phyloP scores from a whole-genome alignment of 2,113 vertebrate genomes.

The Tichodroma muraria region DNA sequence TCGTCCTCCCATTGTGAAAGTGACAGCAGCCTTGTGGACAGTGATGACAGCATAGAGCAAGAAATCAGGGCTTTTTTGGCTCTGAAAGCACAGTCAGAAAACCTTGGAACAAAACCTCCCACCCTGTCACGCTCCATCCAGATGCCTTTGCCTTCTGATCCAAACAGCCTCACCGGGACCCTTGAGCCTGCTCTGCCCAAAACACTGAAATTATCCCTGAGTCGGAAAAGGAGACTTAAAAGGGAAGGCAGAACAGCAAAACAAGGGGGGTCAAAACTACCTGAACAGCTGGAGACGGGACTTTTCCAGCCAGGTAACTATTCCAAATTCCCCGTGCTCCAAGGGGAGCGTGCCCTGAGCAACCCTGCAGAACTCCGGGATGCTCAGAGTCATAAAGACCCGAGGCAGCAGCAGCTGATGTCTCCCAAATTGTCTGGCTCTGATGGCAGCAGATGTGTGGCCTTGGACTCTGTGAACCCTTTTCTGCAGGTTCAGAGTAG shows the following conservation, averaged over 20 bases:
- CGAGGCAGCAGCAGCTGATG: background rate
- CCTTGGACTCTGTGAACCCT: background rate
- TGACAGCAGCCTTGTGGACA: conserved; percentile 85
- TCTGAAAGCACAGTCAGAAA: conserved; percentile 82
- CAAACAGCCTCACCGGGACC: background rate
- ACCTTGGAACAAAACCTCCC: conserved; percentile 37
- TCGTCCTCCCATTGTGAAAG: conserved; percentile 48
- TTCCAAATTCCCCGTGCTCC: background rate
- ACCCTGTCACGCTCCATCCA: background rate
- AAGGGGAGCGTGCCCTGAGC: background rate
- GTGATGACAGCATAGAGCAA: conserved; percentile 92
- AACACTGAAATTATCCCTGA: conserved; percentile 53
- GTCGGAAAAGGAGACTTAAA: conserved; percentile 69
- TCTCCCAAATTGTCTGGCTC: background rate
- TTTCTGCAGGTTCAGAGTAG: background rate
- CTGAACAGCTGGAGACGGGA: background rate
- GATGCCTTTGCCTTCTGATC: background rate
- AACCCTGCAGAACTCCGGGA: background rate
- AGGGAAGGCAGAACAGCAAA: background rate
- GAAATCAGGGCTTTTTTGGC: conserved; percentile 91
- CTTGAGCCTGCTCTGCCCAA: conserved; percentile 11
- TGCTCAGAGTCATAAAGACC: background rate
- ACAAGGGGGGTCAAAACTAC: background rate
- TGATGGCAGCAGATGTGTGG: background rate
- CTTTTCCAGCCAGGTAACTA: background rate